Evolutionary conservation across 64 coral and sea anemone genomes (phyloP), one percentile per base, ranked within the genome.

Genomic region (Porites australiensis): DNA sequence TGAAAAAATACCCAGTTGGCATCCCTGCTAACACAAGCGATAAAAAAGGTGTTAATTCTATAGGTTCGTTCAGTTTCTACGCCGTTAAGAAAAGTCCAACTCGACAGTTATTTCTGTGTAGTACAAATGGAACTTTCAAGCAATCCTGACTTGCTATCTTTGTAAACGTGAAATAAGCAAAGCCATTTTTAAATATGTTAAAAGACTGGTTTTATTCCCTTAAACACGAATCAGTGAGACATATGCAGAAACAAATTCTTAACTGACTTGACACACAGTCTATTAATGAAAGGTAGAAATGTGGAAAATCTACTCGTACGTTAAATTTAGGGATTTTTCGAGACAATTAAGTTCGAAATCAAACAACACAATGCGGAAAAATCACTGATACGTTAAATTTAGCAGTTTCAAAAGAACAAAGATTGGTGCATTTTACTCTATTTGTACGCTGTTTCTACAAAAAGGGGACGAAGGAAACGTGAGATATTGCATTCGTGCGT

Each of bases 21-120:
- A 84, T 84, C n/a, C 4, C 60, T 18, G 45, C 63, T 68, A 69
- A 69, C 4, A 44, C 81, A 68, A 37, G 18, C 44, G 45, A 69
- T 51, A 67, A 82, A 27, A 22, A 48, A 68, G 45, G 62, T 84
- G 81, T 84, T 84, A 84, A 84, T 84, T 8, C 63, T 48, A 84
- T 50, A 7, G 3, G 54, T 57, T 12, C 7, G 54, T 57, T 37
- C 60, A 13, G 60, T 44, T 83, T 83, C 66, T 69, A 22, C 62
- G 59, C 79, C 44, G 81, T 47, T 84, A 48, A 61, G 57, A 61
- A 69, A 84, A n/a, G 47, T 66, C 37, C 5, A 12, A 52, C 4
- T 68, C 18, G 62, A 20, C 10, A 82, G 11, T 82, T 82, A 50
- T 63, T 46, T 22, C 69, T 84, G 19, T 23, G n/a, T 46, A n/a